Evolutionary conservation across 2,888 invertebrate species (phyloP), one percentile per base, ranked within the genome.

Genomic region (Heterodera filipjevi): DNA sequence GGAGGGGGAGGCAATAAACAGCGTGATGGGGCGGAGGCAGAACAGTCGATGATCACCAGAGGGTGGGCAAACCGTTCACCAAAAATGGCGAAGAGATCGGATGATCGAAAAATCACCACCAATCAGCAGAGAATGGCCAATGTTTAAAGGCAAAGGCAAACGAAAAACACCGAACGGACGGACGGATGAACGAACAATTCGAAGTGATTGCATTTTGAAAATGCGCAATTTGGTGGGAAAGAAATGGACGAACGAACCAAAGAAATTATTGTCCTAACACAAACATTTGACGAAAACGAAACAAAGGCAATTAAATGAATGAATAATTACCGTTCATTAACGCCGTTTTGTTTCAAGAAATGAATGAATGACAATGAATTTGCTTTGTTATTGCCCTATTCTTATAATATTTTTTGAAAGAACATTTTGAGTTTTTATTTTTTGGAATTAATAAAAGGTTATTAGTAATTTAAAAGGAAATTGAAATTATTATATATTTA

Each of bases 1-100:
- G 59, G 22, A 59, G 27, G 27, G 27, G 59, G 27, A 59, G 59
- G 59, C 27, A 59, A 27, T 27, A 39, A 39, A 10, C 59, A n/a
- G 59, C 1, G 10, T n/a, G 22, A 27, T 5, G 22, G 22, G 59
- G 59, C 27, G 8, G 27, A 10, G 59, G 59, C n/a, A 10, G 27
- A 59, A 27, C 53, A 22, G 59, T 27, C 22, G 27, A 59, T 27
- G 27, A 59, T 49, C 49, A 59, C 27, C 6, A 59, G 8, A 10
- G 59, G 27, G 27, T 27, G 59, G 27, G n/a, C 59, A 27, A 59
- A 59, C 27, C n/a, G 59, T 59, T 49, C 59, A 53, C 27, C 59
- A 59, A 49, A 49, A 49, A 16, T 49, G 49, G 49, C 16, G 49
- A 49, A 70, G 44, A 27, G 71, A 70, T 44, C n/a, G 39, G 71